Base-by-base conservation (phyloP, 1,140 invertebrate species). In the Cyclargus thomasi region DNA sequence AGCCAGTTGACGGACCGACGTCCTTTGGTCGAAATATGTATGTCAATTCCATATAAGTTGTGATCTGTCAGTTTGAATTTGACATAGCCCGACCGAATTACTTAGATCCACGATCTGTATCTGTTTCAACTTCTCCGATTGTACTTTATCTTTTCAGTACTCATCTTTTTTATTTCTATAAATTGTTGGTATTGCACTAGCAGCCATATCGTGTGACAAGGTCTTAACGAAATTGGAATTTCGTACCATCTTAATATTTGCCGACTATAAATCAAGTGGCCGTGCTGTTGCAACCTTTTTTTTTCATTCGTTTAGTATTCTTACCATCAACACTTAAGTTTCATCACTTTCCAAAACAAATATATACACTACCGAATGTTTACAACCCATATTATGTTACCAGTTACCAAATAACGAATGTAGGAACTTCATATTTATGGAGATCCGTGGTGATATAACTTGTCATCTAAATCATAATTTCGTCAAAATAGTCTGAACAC, bases 401-500 rank as follows among this genome's bases (percentile, higher is more conserved):
- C 11, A 47, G 3, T 16, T 47, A 47, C 36, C 36, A 39, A 1
- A 35, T 35, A 35, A 47, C 39, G 39, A 0, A 47, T 47, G 39
- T 47, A 47, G 39, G 39, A 47, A 47, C 39, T 47, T 11, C 39
- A 47, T 16, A 29, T 29, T 29, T 29, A 47, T 47, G 39, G 39
- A 47, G 39, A 47, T 47, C 39, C 39, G 39, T 47, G 39, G 39
- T 47, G 39, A 47, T 47, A 47, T 18, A 20, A 55, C 53, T 21
- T 59, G 17, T 59, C 55, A 59, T 11, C 55, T 59, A 59, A 59
- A 59, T 59, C 20, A 59, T 59, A 59, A 59, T 21, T 59, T 59
- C 10, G 18, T 21, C 18, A n/a, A 82, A 80, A 75, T 65, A 80
- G 81, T 86, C 78, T 74, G 78, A 80, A 82, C 83, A 85, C 83